Evolutionary conservation across 2,888 invertebrate genomes (phyloP), one percentile per base, ranked within the genome.

Genomic region (Harmothoe impar): DNA sequence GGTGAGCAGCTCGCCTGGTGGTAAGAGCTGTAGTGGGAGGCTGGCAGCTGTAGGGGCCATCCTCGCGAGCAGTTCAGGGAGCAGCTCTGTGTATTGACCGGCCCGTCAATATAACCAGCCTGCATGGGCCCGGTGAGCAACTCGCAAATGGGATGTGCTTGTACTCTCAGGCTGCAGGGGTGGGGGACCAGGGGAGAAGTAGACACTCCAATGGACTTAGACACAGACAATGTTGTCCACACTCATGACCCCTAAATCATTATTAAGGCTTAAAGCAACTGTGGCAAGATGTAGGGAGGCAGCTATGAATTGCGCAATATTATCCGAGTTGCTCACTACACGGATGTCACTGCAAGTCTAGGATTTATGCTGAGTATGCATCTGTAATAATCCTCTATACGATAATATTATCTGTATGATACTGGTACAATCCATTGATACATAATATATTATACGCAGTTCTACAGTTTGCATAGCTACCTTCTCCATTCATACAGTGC

Each of bases 11-110:
- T n/a, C 10, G 43, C 43, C 43, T 43, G 43, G 43, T 43, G 43
- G 43, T 10, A 43, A 43, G 43, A 43, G 43, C 43, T 43, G 43
- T 15, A n/a, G 62, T 5, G 62, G 20, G 23, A 5, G 62, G 62
- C 62, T 62, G 62, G 3, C 23, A 52, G 54, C 62, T 62, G 62
- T 20, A 62, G 62, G 62, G 62, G 7, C 23, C 20, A 62, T n/a
- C 62, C 20, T 20, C 7, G 12, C 20, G 62, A 52, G 20, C 15
- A n/a, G 62, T 20, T 62, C 62, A 62, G 62, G 62, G 62, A 62
- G 62, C 62, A 62, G 62, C 62, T 62, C 62, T n/a, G 7, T 62
- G n/a, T 62, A 62, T 62, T n/a, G 62, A 62, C 62, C 62, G 20
- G 62, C 7, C 62, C 20, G 62, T 62, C 62, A 62, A 62, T 62